phyloP scores from a whole-genome alignment of 1,140 invertebrate genomes.

The Polyergus mexicanus region DNA sequence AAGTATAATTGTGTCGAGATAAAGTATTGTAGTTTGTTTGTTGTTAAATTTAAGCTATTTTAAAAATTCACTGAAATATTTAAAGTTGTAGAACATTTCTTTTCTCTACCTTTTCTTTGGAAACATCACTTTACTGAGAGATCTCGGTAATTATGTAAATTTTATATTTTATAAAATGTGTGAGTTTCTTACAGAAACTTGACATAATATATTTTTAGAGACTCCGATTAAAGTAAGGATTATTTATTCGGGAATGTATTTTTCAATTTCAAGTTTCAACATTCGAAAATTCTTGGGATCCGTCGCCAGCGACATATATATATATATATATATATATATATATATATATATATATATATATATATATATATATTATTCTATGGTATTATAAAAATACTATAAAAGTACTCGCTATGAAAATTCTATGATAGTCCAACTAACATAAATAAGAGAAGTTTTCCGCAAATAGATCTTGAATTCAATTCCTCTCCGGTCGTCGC shows the following conservation, averaged over 20 bases:
- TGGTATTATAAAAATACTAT: conserved; percentile 31
- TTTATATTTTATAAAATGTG: conserved; percentile 5
- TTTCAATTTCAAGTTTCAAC: conserved; percentile 7
- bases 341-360: background rate
- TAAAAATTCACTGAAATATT: background rate
- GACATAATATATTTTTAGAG: background rate
- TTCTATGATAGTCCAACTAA: background rate
- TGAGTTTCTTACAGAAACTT: background rate
- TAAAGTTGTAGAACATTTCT: conserved; percentile 2
- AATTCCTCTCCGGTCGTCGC: conserved; percentile 28
- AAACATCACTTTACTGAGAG: background rate
- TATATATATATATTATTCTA: background rate
- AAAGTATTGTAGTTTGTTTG: background rate
- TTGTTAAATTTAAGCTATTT: too few relatives aligned
- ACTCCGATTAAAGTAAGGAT: background rate
- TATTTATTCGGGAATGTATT: conserved; percentile 7
- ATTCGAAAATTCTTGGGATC: background rate
- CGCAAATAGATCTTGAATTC: conserved; percentile 33
- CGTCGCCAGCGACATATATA: background rate
- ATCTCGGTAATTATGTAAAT: background rate
- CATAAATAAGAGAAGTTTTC: conserved; percentile 24
- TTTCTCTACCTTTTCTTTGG: background rate
- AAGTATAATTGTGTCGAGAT: conserved; percentile 35
- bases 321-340: background rate
- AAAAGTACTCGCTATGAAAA: conserved; percentile 22